phyloP scores from a whole-genome alignment of 2,888 invertebrate genomes.

The Parasteatoda lunata region DNA sequence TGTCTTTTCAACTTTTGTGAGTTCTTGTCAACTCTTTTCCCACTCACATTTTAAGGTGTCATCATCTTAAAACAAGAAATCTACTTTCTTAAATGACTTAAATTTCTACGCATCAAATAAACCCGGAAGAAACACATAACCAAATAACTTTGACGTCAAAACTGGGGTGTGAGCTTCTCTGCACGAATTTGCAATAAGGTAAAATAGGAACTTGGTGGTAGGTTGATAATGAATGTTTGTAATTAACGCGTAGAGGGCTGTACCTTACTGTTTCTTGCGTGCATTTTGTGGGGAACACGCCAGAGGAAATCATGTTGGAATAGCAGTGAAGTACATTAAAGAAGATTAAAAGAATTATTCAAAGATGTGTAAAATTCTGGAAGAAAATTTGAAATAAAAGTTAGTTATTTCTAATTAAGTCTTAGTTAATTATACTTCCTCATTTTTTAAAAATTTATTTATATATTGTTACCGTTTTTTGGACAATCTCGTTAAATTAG shows the following conservation, averaged over 20 bases:
- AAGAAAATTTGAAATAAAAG: too few relatives aligned
- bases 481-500: too few relatives aligned
- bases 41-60: neutral
- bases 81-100: neutral
- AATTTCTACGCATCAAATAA: too few relatives aligned
- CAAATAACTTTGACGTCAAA: constrained; percentile 35
- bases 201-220: too few relatives aligned
- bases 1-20: constrained; percentile 27
- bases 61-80: neutral
- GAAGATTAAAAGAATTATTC: constrained; percentile 46
- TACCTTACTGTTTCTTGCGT: constrained; percentile 23
- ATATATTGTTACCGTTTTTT: neutral
- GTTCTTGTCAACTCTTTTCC: neutral
- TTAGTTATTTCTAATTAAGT: too few relatives aligned
- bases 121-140: constrained; percentile 7
- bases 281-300: constrained; percentile 23
- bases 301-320: constrained; percentile 6
- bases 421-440: too few relatives aligned
- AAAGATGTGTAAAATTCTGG: too few relatives aligned
- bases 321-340: constrained; percentile 8
- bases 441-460: neutral
- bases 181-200: too few relatives aligned
- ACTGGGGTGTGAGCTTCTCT: constrained; percentile 1
- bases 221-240: constrained; percentile 52
- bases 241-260: constrained; percentile 37